phyloP scores from a whole-genome alignment of 2,888 invertebrate genomes.

The Ophion slaviceki region DNA sequence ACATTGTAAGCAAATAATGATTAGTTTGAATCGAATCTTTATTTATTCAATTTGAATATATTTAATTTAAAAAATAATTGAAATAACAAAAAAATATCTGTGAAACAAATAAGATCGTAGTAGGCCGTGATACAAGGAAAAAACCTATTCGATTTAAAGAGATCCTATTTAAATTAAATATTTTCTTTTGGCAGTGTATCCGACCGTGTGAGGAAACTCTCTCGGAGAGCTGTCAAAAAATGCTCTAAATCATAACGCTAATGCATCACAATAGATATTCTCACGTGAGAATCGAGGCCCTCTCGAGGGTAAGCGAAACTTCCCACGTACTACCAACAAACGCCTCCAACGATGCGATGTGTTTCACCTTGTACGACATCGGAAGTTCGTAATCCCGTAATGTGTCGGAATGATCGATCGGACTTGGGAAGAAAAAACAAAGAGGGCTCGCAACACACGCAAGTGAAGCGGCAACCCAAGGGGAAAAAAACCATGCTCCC shows the following conservation, averaged over 20 bases:
- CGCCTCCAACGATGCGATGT: slow-evolving; percentile 20
- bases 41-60: no score
- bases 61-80: no score
- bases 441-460: slow-evolving; percentile 12
- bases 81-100: no score
- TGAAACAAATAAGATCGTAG: no score
- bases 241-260: neutral
- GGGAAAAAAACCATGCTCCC: slow-evolving; percentile 24
- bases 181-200: neutral
- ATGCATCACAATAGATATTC: slow-evolving; percentile 31
- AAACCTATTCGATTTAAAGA: no score
- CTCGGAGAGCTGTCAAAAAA: neutral
- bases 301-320: slow-evolving; percentile 35
- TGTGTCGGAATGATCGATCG: slow-evolving; percentile 59
- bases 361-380: slow-evolving; percentile 43
- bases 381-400: slow-evolving; percentile 57
- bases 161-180: no score
- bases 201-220: neutral
- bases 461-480: neutral
- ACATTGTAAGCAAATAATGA: no score
- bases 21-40: no score
- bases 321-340: slow-evolving; percentile 29
- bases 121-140: no score
- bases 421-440: slow-evolving; percentile 9
- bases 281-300: slow-evolving; percentile 25